phyloP scores from a whole-genome alignment of 1,140 invertebrate species.

The Rhopalosiphum maidis region DNA sequence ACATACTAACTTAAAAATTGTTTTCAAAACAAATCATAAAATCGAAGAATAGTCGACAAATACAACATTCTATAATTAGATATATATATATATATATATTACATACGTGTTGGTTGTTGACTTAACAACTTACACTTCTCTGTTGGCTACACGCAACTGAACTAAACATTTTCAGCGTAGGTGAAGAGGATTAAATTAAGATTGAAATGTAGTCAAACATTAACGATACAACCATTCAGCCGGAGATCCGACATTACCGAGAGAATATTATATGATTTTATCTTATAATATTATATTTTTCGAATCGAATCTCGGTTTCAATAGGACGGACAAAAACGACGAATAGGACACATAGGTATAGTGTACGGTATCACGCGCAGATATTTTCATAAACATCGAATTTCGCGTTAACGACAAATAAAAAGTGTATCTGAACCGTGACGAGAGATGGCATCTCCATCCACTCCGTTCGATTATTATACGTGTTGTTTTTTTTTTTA shows the following conservation, averaged over 20 bases:
- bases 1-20: too few relatives aligned
- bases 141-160: background rate
- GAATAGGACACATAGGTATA: too few relatives aligned
- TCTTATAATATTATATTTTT: too few relatives aligned
- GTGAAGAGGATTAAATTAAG: background rate
- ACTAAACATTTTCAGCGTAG: background rate
- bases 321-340: too few relatives aligned
- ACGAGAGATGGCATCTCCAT: background rate
- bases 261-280: background rate
- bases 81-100: too few relatives aligned
- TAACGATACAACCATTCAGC: background rate
- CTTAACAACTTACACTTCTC: too few relatives aligned
- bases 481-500: background rate
- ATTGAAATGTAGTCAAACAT: background rate
- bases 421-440: background rate
- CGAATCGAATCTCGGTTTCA: too few relatives aligned
- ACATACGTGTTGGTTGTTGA: too few relatives aligned
- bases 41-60: too few relatives aligned
- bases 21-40: too few relatives aligned
- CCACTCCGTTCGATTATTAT: background rate
- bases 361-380: background rate
- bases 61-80: too few relatives aligned
- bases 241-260: background rate
- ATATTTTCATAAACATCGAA: background rate
- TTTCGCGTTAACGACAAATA: background rate